Evolutionary conservation across 2,888 invertebrate species (phyloP).

Genomic region (Oxystoma pomonae): DNA sequence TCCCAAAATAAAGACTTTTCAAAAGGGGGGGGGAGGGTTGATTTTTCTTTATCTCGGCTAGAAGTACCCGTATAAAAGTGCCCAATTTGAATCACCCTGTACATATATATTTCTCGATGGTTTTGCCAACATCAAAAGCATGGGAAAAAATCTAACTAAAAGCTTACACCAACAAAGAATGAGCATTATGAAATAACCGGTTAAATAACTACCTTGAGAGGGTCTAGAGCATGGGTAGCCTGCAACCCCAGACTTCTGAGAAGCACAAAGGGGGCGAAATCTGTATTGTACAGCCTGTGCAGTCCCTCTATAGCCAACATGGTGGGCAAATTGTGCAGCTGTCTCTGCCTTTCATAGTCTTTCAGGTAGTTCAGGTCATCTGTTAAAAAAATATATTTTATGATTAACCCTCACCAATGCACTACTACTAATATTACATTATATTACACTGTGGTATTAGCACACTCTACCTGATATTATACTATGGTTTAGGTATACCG

Average conservation of each 20-base stretch:
- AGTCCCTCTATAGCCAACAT: slow-evolving; percentile 85
- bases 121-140: neutral
- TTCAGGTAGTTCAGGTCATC: slow-evolving; percentile 67
- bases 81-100: too few relatives aligned
- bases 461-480: too few relatives aligned
- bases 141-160: neutral
- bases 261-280: slow-evolving; percentile 71
- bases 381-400: too few relatives aligned
- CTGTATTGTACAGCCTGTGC: slow-evolving; percentile 75
- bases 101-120: neutral
- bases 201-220: slow-evolving; percentile 60
- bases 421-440: too few relatives aligned
- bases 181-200: neutral
- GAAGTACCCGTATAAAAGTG: too few relatives aligned
- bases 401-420: too few relatives aligned
- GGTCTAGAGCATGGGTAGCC: slow-evolving; percentile 68
- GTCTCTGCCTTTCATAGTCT: slow-evolving; percentile 79
- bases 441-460: too few relatives aligned
- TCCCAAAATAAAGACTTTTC: too few relatives aligned
- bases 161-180: neutral
- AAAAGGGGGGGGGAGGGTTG: too few relatives aligned
- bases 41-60: too few relatives aligned
- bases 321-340: slow-evolving; percentile 83
- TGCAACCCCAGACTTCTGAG: slow-evolving; percentile 79
- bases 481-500: too few relatives aligned